Base-by-base conservation (phyloP, 2,113 vertebrate genomes). In the Opisthocomus hoazin region DNA sequence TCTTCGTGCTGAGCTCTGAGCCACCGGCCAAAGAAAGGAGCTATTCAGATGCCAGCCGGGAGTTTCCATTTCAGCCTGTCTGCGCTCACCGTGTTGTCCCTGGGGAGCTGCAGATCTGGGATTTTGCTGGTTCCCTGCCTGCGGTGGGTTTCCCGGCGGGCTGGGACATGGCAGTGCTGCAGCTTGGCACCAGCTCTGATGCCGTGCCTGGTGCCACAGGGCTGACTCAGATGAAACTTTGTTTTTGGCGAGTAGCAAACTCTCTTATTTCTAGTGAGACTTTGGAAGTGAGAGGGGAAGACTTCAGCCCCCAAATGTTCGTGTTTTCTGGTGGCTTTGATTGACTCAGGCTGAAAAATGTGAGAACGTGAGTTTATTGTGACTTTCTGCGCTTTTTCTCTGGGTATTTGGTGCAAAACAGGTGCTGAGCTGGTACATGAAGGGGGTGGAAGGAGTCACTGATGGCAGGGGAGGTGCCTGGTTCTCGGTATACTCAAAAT, bases 141-240 rank as follows among this genome's bases (percentile, higher is more conserved):
- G 10, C 2, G 4, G 13, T 0, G 9, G 60, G 12, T 76, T 83
- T 84, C 77, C 80, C 0, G 1, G 12, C 13, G 0, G 0, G 26
- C 4, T 46, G 53, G 64, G 71, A 51, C 30, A 7, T 5, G 29
- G 64, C 56, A 29, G 26, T 4, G 16, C 51, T 2, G 5, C 56
- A 36, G 45, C 45, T 76, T 2, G 2, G 36, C 39, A 11, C n/a
- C 69, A 15, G 32, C 23, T 74, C 58, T 65, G 71, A 70, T 71
- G 39, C 57, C 46, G 46, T 76, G 69, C 53, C 60, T 0, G 11
- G 30, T 84, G 57, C 77, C 41, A 8, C 0, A 1, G 43, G 41
- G 10, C 61, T 74, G 39, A 15, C 63, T 61, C 51, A 11, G 17
- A 4, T 1, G 19, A 41, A 76, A 19, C 24, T 36, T 36, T 36